These are phyloP conservation scores for Dicranocentrus wangi DNA, from an alignment of 2,888 invertebrate species.

Conservation along the genomic window DNA sequence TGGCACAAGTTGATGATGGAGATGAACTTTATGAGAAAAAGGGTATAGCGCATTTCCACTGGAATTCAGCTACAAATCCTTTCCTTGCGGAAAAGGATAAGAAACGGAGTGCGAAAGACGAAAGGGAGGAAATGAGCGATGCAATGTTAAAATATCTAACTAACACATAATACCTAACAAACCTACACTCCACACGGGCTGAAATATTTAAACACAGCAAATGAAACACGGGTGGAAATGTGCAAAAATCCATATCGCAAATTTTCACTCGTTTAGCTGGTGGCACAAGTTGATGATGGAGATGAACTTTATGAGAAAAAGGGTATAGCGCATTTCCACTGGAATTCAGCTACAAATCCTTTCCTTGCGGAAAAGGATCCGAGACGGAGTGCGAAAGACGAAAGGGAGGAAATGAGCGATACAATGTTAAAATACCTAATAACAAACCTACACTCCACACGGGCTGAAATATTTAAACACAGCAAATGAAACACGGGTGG, in stretches of 20 bases:
- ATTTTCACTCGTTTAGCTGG: too few species aligned
- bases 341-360: background rate
- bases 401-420: conserved; percentile 33
- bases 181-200: too few species aligned
- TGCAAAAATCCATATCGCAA: too few species aligned
- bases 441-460: too few species aligned
- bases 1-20: conserved; percentile 27
- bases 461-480: too few species aligned
- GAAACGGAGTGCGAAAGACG: conserved; percentile 31
- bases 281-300: conserved; percentile 27
- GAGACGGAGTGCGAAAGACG: conserved; percentile 29
- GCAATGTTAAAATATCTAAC: too few species aligned
- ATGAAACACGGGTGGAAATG: too few species aligned
- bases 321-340: background rate
- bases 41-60: background rate
- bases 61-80: background rate
- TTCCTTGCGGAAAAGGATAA: background rate
- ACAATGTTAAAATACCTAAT: too few species aligned
- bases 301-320: conserved; percentile 29
- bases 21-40: conserved; percentile 29
- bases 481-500: too few species aligned
- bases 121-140: conserved; percentile 33
- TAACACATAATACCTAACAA: too few species aligned
- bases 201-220: too few species aligned
- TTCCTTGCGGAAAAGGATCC: background rate